phyloP scores from a whole-genome alignment of 2,888 invertebrate species.

The Lypha dubia region DNA sequence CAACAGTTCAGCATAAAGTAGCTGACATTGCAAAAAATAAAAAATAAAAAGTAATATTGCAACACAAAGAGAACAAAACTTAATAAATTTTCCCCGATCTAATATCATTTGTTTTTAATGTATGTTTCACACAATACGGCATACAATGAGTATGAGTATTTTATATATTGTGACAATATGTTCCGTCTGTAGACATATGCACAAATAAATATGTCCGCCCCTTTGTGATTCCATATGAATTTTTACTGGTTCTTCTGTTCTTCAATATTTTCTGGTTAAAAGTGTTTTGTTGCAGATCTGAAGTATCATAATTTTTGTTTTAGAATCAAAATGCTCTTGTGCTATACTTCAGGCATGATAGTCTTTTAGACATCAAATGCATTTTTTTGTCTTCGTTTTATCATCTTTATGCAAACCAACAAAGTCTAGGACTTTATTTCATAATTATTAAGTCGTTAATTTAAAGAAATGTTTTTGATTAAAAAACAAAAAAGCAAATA shows the following conservation, averaged over 20 bases:
- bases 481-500: no score
- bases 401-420: constrained; percentile 14
- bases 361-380: constrained; percentile 67
- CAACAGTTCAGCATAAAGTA: not conserved
- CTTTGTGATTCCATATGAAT: not conserved
- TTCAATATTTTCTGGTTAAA: constrained; percentile 42
- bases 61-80: not conserved
- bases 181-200: constrained; percentile 27
- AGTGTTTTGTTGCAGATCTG: constrained; percentile 64
- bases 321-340: constrained; percentile 62
- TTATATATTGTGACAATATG: constrained; percentile 51
- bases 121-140: not conserved
- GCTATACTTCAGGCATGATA: constrained; percentile 68
- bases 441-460: constrained; percentile 49
- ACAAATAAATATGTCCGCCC: constrained; percentile 11
- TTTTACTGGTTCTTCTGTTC: constrained; percentile 10
- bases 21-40: constrained; percentile 21
- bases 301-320: constrained; percentile 68
- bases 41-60: no score
- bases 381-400: constrained; percentile 6
- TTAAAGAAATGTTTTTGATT: constrained; percentile 17
- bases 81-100: constrained; percentile 39
- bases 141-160: not conserved
- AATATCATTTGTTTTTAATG: constrained; percentile 43
- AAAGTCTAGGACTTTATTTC: constrained; percentile 41